Evolutionary conservation across 2,888 invertebrate genomes (phyloP), one percentile per base, ranked within the genome.

Genomic region (Bugulina stolonifera): DNA sequence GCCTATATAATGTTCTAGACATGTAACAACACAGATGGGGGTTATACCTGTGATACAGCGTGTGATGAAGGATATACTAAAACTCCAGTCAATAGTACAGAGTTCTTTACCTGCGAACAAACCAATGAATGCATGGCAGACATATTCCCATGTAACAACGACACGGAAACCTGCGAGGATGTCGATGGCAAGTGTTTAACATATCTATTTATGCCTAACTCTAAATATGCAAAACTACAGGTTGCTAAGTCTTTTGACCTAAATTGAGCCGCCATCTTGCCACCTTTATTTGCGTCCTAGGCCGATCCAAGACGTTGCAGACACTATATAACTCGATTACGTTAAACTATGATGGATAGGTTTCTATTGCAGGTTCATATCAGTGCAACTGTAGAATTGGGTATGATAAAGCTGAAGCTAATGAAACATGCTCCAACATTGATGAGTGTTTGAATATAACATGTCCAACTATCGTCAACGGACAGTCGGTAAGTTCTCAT

Each of bases 341-440:
- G n/a, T n/a, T n/a, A n/a, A n/a, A n/a, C n/a, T n/a, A n/a, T n/a
- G n/a, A n/a, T n/a, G n/a, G n/a, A n/a, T n/a, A 64, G 14, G 22
- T 23, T 55, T 23, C 55, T 55, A 55, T 55, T 64, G 14, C 32
- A 64, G 64, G 64, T 32, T 64, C 64, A 32, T 64, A 64, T 27
- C 10, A 64, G n/a, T 64, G 64, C 64, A 64, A 27, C 14, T 64
- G 64, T 64, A 5, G 25, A 32, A 14, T 5, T 64, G 64, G 64
- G 18, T 64, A 32, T 64, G 64, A 64, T 29, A 64, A 32, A 64
- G 5, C 27, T 64, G 27, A 5, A 5, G 5, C 29, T 2, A 64
- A 32, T 34, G 32, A 27, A 3, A 64, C 64, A 29, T 64, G 64
- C 32, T 14, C 32, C 18, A 64, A 64, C 27, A 64, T 32, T 10